Evolutionary conservation across 35 echinoderm and acorn worm species (phyloP).

Genomic region (Anneissia japonica): DNA sequence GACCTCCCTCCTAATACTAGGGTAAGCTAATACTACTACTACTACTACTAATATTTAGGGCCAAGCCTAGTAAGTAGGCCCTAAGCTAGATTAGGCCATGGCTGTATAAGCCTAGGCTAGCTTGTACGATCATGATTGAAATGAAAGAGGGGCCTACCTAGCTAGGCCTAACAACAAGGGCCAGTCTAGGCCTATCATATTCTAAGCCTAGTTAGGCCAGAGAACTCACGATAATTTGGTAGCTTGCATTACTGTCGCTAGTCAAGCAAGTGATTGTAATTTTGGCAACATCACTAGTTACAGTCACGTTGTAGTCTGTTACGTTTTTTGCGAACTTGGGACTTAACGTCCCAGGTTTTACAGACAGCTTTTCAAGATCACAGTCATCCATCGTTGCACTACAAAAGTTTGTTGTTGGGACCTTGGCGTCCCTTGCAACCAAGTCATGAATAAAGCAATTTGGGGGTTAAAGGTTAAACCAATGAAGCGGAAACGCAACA

Average conservation of each 20-base stretch:
- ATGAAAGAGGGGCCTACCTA: not conserved
- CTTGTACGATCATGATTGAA: not conserved
- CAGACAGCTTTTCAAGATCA: conserved; percentile 73
- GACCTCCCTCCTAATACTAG: too few relatives aligned
- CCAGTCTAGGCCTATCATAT: not conserved
- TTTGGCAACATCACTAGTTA: conserved; percentile 82
- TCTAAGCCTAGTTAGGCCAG: not conserved
- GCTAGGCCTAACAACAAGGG: not conserved
- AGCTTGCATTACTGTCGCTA: conserved; percentile 90
- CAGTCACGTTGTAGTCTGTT: conserved; percentile 70
- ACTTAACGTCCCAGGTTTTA: conserved; percentile 71
- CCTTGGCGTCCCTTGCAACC: not conserved
- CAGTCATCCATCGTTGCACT: conserved; percentile 62
- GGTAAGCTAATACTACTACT: too few relatives aligned
- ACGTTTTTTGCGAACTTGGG: conserved; percentile 77
- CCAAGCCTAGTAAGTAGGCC: too few relatives aligned
- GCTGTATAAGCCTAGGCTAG: not conserved
- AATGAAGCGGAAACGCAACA: too few relatives aligned
- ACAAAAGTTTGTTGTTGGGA: not conserved
- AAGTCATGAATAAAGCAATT: too few relatives aligned
- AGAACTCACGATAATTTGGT: conserved; percentile 80
- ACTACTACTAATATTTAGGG: too few relatives aligned
- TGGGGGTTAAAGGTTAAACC: too few relatives aligned
- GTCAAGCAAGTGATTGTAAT: conserved; percentile 76
- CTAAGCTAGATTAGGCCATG: not conserved